Percentiles rank a stretch among this genome's conserved stretches.
Conservation (phyloP, 1,140 invertebrate genomes). For the Brachionus rotundiformis region DNA sequence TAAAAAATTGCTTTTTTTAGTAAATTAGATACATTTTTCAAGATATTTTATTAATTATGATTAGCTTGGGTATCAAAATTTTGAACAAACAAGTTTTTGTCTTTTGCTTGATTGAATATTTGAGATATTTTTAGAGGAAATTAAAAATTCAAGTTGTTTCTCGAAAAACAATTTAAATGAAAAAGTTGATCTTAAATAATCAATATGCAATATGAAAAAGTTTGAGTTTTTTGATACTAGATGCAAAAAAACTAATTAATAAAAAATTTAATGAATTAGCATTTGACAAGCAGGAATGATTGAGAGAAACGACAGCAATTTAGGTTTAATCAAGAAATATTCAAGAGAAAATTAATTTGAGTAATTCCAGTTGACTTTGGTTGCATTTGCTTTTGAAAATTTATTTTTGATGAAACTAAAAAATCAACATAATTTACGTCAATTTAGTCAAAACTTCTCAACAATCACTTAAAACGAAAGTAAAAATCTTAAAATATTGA, state of each 20-base stretch:
- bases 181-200: neutral
- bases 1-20: neutral
- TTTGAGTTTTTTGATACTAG: neutral
- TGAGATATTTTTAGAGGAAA: neutral
- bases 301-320: neutral
- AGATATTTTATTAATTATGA: neutral
- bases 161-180: slow-evolving; percentile 1
- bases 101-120: neutral
- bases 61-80: neutral
- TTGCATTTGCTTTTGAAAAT: neutral
- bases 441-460: neutral
- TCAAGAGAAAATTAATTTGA: neutral
- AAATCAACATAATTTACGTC: neutral
- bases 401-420: neutral
- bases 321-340: neutral
- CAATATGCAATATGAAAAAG: neutral
- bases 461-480: neutral
- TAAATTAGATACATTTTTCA: neutral
- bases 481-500: neutral
- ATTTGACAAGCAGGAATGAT: neutral
- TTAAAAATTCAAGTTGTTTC: slow-evolving; percentile 2
- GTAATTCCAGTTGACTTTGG: too few species aligned
- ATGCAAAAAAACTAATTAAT: neutral
- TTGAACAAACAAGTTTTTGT: neutral
- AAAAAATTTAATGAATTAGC: neutral